These are phyloP conservation scores for Bombyx huttoni DNA, from an alignment of 2,888 invertebrate species.

Conservation along the genomic window DNA sequence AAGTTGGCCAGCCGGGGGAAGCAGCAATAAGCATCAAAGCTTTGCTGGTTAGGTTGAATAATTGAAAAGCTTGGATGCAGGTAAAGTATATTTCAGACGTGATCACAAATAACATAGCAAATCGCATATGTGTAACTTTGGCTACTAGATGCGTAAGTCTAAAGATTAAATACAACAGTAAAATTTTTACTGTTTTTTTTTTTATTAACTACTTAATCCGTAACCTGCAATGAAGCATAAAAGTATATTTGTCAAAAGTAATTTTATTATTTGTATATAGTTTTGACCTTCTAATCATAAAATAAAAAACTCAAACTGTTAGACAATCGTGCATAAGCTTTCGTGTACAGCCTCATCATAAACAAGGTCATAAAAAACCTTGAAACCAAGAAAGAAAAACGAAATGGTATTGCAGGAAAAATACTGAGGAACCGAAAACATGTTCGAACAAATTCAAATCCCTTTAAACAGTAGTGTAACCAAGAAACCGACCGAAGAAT, in stretches of 20 bases:
- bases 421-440: background rate
- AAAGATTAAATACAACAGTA: no score
- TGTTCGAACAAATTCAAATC: background rate
- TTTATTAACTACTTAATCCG: no score
- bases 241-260: no score
- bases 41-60: constrained; percentile 46
- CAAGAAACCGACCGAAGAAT: constrained; percentile 9
- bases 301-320: no score
- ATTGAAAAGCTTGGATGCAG: constrained; percentile 28
- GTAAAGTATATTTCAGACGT: constrained; percentile 25
- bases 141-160: no score
- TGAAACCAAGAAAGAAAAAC: background rate
- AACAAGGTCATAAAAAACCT: no score
- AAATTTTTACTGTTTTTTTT: background rate
- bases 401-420: background rate
- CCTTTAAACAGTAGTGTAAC: constrained; percentile 4
- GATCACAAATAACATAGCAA: constrained; percentile 6
- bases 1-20: constrained; percentile 38
- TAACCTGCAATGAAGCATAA: no score
- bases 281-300: no score
- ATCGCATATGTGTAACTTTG: no score
- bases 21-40: constrained; percentile 42
- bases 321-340: no score
- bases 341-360: no score
- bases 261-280: no score